A percentile compares a stretch with the other conserved stretches of the same genome.
Conservation (phyloP, 2,113 vertebrate species). For the Grammomys dolichurus region DNA sequence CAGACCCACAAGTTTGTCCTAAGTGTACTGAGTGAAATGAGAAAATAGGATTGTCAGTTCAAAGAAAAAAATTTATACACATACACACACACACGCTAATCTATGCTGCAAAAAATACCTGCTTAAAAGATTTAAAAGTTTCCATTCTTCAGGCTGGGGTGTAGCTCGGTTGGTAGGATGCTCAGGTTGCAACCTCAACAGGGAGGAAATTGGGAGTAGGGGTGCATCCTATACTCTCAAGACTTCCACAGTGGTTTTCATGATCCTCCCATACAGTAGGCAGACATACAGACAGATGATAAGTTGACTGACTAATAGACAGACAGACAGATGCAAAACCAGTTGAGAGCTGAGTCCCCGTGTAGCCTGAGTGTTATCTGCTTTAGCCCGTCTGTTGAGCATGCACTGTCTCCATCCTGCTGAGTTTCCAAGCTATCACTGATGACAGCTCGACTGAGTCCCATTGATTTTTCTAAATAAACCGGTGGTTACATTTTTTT, state of each 20-base stretch:
- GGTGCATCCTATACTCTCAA: neutral
- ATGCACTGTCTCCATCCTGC: neutral
- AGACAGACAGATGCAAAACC: neutral
- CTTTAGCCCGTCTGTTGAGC: neutral
- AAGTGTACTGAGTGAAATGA: neutral
- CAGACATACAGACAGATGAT: neutral
- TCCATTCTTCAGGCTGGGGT: too few species aligned
- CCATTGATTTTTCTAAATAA: conserved; percentile 4
- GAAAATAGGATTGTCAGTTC: neutral
- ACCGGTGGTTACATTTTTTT: neutral
- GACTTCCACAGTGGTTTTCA: neutral
- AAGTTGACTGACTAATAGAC: neutral
- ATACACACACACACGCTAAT: neutral
- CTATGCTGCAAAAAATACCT: neutral
- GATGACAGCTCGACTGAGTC: neutral
- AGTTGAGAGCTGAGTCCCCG: neutral
- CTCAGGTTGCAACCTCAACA: neutral
- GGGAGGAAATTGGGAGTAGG: neutral
- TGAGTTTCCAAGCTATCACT: neutral
- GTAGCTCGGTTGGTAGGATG: neutral
- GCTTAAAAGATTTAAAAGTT: neutral
- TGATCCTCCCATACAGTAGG: too few species aligned
- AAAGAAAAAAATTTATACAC: neutral
- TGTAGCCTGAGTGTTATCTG: neutral
- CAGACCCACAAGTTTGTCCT: neutral